phyloP scores from a whole-genome alignment of 2,797 vertebrate genomes.

The Lycodopsis pacificus region DNA sequence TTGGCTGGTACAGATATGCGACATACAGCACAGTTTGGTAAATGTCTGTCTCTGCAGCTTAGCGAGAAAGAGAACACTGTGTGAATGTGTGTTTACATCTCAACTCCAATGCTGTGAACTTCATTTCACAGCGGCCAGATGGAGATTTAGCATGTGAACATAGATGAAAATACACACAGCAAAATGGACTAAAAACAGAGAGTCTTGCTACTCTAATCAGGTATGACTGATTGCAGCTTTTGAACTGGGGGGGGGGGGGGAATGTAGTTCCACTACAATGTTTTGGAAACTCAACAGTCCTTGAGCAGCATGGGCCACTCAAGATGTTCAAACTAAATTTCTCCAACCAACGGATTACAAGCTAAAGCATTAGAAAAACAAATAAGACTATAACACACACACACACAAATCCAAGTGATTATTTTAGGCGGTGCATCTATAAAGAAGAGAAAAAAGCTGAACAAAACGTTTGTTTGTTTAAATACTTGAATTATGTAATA shows the following conservation, averaged over 20 bases:
- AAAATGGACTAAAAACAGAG: constrained; percentile 68
- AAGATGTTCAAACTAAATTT: constrained; percentile 26
- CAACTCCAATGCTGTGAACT: constrained; percentile 80
- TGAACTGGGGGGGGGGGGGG: background rate
- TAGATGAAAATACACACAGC: constrained; percentile 76
- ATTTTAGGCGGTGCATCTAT: background rate
- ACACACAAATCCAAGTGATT: background rate
- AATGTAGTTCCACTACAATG: constrained; percentile 45
- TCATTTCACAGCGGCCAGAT: constrained; percentile 81
- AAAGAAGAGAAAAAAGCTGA: background rate
- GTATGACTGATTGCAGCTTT: constrained; percentile 52
- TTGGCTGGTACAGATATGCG: constrained; percentile 79
- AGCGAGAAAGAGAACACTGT: constrained; percentile 80
- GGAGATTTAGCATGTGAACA: constrained; percentile 80
- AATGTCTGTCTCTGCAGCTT: constrained; percentile 81
- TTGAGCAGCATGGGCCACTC: constrained; percentile 25
- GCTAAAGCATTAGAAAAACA: constrained; percentile 32
- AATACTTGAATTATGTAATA: constrained; percentile 69
- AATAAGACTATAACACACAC: background rate
- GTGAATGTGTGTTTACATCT: constrained; percentile 83
- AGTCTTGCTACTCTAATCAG: constrained; percentile 58
- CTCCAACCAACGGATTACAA: constrained; percentile 33
- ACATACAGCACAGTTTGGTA: constrained; percentile 82
- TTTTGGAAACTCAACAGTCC: constrained; percentile 48
- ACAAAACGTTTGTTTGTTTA: constrained; percentile 42